Percentiles rank a stretch among this genome's conserved stretches.
Evolutionary conservation across 2,113 vertebrate genomes (phyloP).

Genomic region (Grammatotria lemairii): DNA sequence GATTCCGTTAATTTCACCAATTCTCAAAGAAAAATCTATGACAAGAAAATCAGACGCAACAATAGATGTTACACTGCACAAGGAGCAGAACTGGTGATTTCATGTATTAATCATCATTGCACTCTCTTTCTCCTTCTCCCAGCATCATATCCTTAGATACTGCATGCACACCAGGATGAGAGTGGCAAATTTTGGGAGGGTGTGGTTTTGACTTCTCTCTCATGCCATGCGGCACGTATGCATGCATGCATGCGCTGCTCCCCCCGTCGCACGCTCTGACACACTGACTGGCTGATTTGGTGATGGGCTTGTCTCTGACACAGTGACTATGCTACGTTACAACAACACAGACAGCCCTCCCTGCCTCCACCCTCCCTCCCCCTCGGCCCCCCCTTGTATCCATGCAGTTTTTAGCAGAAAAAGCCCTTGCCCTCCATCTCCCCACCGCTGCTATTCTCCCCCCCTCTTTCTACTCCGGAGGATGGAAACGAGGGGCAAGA

Average conservation of each 20-base stretch:
- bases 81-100: background rate
- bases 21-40: background rate
- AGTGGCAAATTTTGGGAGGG: constrained; percentile 33
- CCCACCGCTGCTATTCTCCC: background rate
- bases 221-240: background rate
- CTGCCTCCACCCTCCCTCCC: background rate
- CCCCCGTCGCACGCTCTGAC: constrained; percentile 3
- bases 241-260: constrained; percentile 17
- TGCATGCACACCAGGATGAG: background rate
- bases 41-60: background rate
- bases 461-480: constrained; percentile 24
- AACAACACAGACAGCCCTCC: constrained; percentile 39
- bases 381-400: constrained; percentile 69
- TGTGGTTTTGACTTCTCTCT: constrained; percentile 30
- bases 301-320: constrained; percentile 58
- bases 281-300: constrained; percentile 55
- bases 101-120: background rate
- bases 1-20: background rate
- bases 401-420: constrained; percentile 75
- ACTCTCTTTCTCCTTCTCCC: background rate
- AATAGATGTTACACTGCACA: background rate
- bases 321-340: constrained; percentile 49
- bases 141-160: background rate
- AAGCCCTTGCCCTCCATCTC: constrained; percentile 37
- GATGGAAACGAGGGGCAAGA: constrained; percentile 43